Conservation (phyloP, 2,797 vertebrate species). For the Danio choprae region DNA sequence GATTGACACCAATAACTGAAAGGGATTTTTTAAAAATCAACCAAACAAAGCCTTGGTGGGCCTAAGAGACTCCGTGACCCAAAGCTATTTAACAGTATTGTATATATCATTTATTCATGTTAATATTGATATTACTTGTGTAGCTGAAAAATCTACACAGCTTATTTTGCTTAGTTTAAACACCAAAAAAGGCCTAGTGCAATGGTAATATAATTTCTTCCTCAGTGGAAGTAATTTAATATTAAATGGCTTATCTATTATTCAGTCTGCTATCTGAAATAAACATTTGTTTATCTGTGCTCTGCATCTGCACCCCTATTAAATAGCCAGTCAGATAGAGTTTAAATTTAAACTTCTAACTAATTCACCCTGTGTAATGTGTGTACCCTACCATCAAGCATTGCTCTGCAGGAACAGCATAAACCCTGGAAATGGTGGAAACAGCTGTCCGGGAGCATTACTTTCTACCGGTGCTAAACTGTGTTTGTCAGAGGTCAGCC, state of each 20-base stretch:
- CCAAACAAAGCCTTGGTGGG: not conserved
- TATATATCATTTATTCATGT: not conserved
- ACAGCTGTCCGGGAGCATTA: constrained; percentile 58
- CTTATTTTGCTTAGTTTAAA: not conserved
- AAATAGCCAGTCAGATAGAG: constrained; percentile 41
- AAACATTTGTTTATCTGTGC: constrained; percentile 65
- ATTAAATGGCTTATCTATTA: constrained; percentile 54
- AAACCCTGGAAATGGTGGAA: constrained; percentile 32
- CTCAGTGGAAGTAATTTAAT: constrained; percentile 44
- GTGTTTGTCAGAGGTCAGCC: constrained; percentile 62
- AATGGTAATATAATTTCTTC: constrained; percentile 36
- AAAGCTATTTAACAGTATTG: not conserved
- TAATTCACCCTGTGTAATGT: constrained; percentile 37
- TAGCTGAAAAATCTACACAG: not conserved
- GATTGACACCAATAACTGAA: too few relatives aligned
- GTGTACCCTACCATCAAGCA: constrained; percentile 22
- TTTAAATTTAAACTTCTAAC: constrained; percentile 24
- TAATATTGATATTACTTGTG: constrained; percentile 10
- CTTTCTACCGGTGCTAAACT: constrained; percentile 38
- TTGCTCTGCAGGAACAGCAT: constrained; percentile 41
- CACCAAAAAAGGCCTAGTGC: not conserved
- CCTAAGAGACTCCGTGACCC: too few relatives aligned
- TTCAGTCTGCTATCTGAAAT: constrained; percentile 43
- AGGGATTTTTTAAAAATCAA: too few relatives aligned
- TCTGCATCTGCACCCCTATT: constrained; percentile 67